Evolutionary conservation across 2,797 vertebrate species (phyloP).

Genomic region (Enteromius afrohamiltoni): DNA sequence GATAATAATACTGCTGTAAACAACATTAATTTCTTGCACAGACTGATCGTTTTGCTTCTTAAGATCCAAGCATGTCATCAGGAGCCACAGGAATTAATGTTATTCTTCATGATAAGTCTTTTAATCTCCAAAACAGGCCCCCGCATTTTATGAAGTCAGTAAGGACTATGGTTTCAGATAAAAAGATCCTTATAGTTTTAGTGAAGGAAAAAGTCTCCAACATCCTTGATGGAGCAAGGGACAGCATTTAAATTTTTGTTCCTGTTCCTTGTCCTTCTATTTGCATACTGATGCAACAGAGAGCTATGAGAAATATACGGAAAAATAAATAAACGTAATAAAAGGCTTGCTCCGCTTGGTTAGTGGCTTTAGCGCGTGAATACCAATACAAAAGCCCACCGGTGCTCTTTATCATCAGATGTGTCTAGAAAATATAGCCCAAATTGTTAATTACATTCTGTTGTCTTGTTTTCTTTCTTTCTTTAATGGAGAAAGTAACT

Average conservation of each 20-base stretch:
- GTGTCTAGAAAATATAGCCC: conserved; percentile 63
- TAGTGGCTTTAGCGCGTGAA: conserved; percentile 46
- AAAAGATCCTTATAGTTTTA: too few species aligned
- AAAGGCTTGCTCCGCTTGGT: conserved; percentile 1
- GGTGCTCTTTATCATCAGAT: conserved; percentile 67
- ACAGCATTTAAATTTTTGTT: not conserved
- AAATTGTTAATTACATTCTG: conserved; percentile 64
- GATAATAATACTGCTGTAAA: not conserved
- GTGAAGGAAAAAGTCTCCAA: not conserved
- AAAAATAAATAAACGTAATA: conserved; percentile 26
- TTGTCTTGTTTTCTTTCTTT: conserved; percentile 53
- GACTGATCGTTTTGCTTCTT: too few species aligned
- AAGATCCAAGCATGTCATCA: too few species aligned
- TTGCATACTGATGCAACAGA: conserved; percentile 12
- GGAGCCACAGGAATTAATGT: too few species aligned
- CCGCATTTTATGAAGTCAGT: too few species aligned
- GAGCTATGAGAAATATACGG: conserved; percentile 8
- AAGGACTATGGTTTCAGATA: too few species aligned
- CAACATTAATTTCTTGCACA: not conserved
- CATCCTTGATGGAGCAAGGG: not conserved
- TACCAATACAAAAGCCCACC: conserved; percentile 60
- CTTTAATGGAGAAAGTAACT: conserved; percentile 46
- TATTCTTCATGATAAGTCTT: too few species aligned
- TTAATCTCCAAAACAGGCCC: too few species aligned
- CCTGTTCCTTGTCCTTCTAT: not conserved